Percentiles rank a stretch among this genome's conserved stretches.
These are phyloP conservation scores for Nowickia ferox DNA, from an alignment of 2,888 invertebrate genomes.

Conservation along the genomic window DNA sequence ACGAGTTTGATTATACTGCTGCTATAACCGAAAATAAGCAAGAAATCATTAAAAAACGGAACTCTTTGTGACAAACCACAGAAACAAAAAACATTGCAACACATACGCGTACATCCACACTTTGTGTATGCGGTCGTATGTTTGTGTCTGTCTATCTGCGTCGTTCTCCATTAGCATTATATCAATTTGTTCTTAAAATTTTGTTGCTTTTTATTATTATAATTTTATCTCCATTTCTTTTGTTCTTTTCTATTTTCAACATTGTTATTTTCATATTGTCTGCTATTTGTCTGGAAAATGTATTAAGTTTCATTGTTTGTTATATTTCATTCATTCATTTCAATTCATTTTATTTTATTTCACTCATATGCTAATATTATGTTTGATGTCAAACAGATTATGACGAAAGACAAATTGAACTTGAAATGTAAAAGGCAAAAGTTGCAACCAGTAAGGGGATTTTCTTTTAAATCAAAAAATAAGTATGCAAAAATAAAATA, in stretches of 20 bases:
- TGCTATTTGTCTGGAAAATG: slow-evolving; percentile 67
- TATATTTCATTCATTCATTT: slow-evolving; percentile 49
- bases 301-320: slow-evolving; percentile 71
- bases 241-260: slow-evolving; percentile 19
- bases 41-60: slow-evolving; percentile 42
- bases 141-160: slow-evolving; percentile 33
- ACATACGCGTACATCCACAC: neutral
- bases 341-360: slow-evolving; percentile 46
- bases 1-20: slow-evolving; percentile 40
- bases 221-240: slow-evolving; percentile 13
- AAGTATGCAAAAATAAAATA: neutral
- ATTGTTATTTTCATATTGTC: slow-evolving; percentile 47
- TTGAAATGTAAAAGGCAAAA: slow-evolving; percentile 34
- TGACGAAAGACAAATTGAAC: slow-evolving; percentile 57
- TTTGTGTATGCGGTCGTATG: neutral
- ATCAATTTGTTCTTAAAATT: slow-evolving; percentile 54
- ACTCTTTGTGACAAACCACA: slow-evolving; percentile 28
- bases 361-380: slow-evolving; percentile 68
- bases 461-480: neutral
- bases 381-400: slow-evolving; percentile 62
- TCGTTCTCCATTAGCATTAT: slow-evolving; percentile 66
- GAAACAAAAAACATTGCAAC: slow-evolving; percentile 38
- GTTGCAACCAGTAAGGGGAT: neutral
- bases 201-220: slow-evolving; percentile 35
- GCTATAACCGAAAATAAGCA: slow-evolving; percentile 8